phyloP scores from a whole-genome alignment of 2,888 invertebrate genomes.

The Harpalus rufipes region DNA sequence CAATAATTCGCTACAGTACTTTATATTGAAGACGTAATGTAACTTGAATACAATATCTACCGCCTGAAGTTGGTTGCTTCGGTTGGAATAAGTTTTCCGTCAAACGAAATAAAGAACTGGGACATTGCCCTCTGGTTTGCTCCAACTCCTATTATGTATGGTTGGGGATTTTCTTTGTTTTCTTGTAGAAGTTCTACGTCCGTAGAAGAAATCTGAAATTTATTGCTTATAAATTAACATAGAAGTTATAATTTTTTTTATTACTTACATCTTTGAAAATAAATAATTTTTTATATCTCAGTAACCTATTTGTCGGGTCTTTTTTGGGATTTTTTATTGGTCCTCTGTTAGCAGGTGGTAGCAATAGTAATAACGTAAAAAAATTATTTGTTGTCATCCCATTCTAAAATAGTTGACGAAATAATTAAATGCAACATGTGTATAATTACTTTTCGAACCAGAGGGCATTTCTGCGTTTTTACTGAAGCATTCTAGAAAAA shows the following conservation, averaged over 20 bases:
- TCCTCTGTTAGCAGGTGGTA: neutral
- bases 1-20: neutral
- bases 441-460: neutral
- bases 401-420: neutral
- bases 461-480: neutral
- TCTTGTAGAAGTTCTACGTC: neutral
- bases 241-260: too few relatives aligned
- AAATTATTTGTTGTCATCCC: neutral
- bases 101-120: neutral
- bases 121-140: neutral
- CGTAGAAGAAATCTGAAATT: slow-evolving; percentile 4
- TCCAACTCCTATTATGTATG: neutral
- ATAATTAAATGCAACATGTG: too few relatives aligned
- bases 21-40: slow-evolving; percentile 7
- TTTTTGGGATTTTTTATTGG: neutral
- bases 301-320: neutral
- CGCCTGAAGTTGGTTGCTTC: neutral
- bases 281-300: neutral
- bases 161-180: slow-evolving; percentile 11
- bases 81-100: neutral
- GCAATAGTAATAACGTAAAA: neutral
- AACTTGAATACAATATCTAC: neutral
- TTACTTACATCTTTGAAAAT: neutral
- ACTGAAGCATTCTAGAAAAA: too few relatives aligned
- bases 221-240: neutral